These are phyloP conservation scores for Aelia acuminata DNA, from an alignment of 2,888 invertebrate genomes.

Conservation along the genomic window DNA sequence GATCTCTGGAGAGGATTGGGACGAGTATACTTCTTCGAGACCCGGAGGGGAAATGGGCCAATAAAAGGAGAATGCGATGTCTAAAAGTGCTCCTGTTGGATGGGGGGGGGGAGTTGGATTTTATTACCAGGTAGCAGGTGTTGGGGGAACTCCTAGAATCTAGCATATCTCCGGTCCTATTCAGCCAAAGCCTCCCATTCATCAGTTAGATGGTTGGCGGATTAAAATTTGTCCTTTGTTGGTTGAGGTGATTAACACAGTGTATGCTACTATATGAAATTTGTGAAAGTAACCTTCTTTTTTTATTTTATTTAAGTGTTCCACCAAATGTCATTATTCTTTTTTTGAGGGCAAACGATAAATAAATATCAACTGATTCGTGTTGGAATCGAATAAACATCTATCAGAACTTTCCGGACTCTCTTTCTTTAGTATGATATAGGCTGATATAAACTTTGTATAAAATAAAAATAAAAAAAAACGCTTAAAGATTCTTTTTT, in stretches of 20 bases:
- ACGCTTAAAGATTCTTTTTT: too few species aligned
- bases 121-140: constrained; percentile 27
- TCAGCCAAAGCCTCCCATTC: background rate
- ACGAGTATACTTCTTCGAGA: constrained; percentile 4
- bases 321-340: too few species aligned
- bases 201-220: background rate
- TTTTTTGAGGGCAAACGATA: too few species aligned
- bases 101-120: background rate
- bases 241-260: background rate
- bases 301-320: too few species aligned
- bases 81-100: constrained; percentile 1
- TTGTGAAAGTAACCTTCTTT: too few species aligned
- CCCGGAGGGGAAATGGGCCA: constrained; percentile 3
- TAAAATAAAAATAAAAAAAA: too few species aligned
- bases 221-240: background rate
- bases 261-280: too few species aligned
- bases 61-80: constrained; percentile 34
- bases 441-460: too few species aligned
- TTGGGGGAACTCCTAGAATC: background rate
- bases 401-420: too few species aligned
- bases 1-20: constrained; percentile 12
- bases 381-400: too few species aligned
- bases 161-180: background rate
- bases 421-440: too few species aligned
- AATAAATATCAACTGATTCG: too few species aligned